Evolutionary conservation across 2,888 invertebrate genomes (phyloP), one percentile per base, ranked within the genome.

Genomic region (Agrotis segetum): DNA sequence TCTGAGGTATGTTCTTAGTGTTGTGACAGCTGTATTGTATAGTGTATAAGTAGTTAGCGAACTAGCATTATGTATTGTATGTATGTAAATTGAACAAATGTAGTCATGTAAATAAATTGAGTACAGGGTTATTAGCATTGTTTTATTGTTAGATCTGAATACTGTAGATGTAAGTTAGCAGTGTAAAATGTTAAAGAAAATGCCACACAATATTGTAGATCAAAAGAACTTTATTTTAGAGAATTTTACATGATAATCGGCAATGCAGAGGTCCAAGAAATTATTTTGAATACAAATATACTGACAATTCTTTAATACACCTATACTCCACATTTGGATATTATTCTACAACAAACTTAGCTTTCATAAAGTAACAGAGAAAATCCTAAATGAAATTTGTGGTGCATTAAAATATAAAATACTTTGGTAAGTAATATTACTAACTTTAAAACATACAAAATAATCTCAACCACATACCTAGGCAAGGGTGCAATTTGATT

Each of bases 161-260:
- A 62, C 11, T 52, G 44, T 70, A 74, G 47, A 56, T 56, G 47
- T 55, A 59, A 29, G 34, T 7, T 0, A 56, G 14, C 3, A 53
- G 34, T 14, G 17, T 66, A n/a, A 24, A 44, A 55, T 47, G 5
- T 53, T n/a, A 62, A 77, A 77, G 53, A 11, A 67, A 77, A 80
- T 59, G 66, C 53, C 46, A 73, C 55, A 60, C 71, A 17, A 78
- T 87, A 83, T 85, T 87, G 84, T 93, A 96, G 96, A 96, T 96
- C 96, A 96, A 96, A 96, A 96, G 96, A 96, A 96, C 95, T 96
- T 96, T 96, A 96, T 95, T 96, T 95, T 94, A 95, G 93, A 96
- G 94, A 95, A 94, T 94, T 92, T 96, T 96, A 95, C 95, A 95
- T 94, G 92, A 94, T 94, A 94, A 95, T 95, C 96, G 95, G 96